Conservation (phyloP, 2,888 invertebrate species). For the Pterostichus madidus region DNA sequence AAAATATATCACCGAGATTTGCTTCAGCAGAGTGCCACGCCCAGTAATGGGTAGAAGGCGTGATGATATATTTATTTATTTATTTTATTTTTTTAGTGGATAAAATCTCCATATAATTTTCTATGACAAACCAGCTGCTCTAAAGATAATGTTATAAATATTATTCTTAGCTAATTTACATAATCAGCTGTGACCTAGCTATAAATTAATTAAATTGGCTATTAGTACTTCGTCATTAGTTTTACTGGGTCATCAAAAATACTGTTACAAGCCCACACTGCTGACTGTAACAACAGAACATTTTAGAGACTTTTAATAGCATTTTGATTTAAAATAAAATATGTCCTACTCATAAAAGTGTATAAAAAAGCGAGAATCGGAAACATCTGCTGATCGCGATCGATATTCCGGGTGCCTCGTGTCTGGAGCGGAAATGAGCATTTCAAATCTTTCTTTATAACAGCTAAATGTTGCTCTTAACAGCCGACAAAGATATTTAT, state of each 20-base stretch:
- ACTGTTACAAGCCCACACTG: conserved; percentile 15
- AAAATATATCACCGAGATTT: too few relatives aligned
- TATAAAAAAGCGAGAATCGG: conserved; percentile 14
- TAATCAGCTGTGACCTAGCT: conserved; percentile 2
- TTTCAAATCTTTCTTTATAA: conserved; percentile 41
- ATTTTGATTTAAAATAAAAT: too few relatives aligned
- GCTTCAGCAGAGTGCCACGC: too few relatives aligned
- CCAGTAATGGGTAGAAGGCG: too few relatives aligned
- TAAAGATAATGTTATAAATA: too few relatives aligned
- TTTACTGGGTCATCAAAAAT: conserved; percentile 25
- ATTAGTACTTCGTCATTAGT: not conserved
- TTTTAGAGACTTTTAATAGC: too few relatives aligned
- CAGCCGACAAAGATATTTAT: conserved; percentile 13
- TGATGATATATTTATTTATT: too few relatives aligned
- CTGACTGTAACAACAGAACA: too few relatives aligned
- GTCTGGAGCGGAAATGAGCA: conserved; percentile 60
- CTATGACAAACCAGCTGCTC: too few relatives aligned
- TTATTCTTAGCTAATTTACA: not conserved
- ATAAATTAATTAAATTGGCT: not conserved
- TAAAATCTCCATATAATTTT: too few relatives aligned
- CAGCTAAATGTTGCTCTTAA: conserved; percentile 1
- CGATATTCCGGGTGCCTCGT: conserved; percentile 50
- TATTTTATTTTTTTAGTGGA: too few relatives aligned
- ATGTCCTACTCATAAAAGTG: not conserved
- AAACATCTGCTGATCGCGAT: conserved; percentile 53